These are phyloP conservation scores for Pandemis cinnamomeana DNA, from an alignment of 2,888 invertebrate species.

Conservation along the genomic window DNA sequence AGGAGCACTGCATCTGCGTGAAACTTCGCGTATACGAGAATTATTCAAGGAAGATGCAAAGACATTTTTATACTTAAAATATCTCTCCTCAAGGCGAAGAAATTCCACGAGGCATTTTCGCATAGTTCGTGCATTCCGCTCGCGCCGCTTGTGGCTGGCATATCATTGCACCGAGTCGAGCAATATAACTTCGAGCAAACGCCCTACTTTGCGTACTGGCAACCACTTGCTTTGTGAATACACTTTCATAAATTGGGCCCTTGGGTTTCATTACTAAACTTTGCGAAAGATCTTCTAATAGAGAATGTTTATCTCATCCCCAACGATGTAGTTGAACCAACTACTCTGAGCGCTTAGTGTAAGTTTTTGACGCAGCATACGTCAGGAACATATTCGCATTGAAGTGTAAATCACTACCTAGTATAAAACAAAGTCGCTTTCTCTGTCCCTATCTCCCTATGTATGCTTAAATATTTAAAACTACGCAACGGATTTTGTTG, in stretches of 20 bases:
- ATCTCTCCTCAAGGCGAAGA: conserved; percentile 56
- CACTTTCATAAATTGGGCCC: conserved; percentile 7
- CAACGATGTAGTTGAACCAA: background rate
- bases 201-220: conserved; percentile 32
- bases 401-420: too few relatives aligned
- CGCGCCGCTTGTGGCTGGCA: conserved; percentile 57
- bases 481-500: too few relatives aligned
- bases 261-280: conserved; percentile 10
- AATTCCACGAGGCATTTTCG: conserved; percentile 58
- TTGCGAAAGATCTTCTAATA: background rate
- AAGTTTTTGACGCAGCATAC: too few relatives aligned
- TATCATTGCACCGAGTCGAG: conserved; percentile 53
- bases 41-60: conserved; percentile 47
- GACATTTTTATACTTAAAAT: conserved; percentile 64
- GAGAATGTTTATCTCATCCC: background rate
- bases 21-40: conserved; percentile 40
- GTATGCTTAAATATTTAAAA: too few relatives aligned
- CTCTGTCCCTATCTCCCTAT: too few relatives aligned
- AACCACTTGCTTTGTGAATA: conserved; percentile 14
- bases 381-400: too few relatives aligned
- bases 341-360: background rate
- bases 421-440: too few relatives aligned
- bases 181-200: conserved; percentile 39
- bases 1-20: conserved; percentile 24
- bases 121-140: conserved; percentile 64